A percentile compares a stretch with the other conserved stretches of the same genome.
Conservation (phyloP, 2,797 vertebrate genomes). For the Phrynocephalus forsythii region DNA sequence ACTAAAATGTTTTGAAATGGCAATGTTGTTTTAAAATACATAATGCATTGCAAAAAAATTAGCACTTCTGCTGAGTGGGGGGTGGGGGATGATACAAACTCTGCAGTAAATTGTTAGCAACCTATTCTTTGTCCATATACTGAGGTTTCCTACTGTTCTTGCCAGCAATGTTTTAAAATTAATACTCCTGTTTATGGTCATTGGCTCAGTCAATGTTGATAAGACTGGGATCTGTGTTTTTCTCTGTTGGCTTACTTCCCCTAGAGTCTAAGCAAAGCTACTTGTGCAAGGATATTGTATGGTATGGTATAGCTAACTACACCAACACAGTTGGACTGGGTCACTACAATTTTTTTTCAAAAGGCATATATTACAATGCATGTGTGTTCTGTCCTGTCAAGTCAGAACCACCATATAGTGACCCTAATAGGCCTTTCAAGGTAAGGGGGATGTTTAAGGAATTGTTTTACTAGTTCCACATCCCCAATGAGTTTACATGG, state of each 20-base stretch:
- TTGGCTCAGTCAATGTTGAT: background rate
- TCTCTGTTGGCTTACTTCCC: background rate
- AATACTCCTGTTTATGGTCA: background rate
- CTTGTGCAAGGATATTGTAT: background rate
- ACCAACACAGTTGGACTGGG: background rate
- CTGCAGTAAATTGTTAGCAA: conserved; percentile 6
- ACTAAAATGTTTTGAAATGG: background rate
- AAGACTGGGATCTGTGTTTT: background rate
- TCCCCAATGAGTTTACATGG: too few relatives aligned
- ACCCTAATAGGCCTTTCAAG: too few relatives aligned
- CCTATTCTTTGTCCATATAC: background rate
- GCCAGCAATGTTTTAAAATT: background rate
- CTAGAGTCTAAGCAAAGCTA: background rate
- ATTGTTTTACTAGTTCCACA: too few relatives aligned
- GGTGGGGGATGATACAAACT: background rate
- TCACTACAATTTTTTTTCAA: background rate
- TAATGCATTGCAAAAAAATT: background rate
- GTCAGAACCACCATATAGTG: too few relatives aligned
- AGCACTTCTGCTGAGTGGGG: background rate
- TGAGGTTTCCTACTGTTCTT: conserved; percentile 2
- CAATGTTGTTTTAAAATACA: background rate
- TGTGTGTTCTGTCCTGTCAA: too few relatives aligned
- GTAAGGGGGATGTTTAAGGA: too few relatives aligned
- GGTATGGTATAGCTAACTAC: background rate
- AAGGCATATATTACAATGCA: background rate